Base-by-base conservation (phyloP, 2,888 invertebrate species). In the Drosophila recens region DNA sequence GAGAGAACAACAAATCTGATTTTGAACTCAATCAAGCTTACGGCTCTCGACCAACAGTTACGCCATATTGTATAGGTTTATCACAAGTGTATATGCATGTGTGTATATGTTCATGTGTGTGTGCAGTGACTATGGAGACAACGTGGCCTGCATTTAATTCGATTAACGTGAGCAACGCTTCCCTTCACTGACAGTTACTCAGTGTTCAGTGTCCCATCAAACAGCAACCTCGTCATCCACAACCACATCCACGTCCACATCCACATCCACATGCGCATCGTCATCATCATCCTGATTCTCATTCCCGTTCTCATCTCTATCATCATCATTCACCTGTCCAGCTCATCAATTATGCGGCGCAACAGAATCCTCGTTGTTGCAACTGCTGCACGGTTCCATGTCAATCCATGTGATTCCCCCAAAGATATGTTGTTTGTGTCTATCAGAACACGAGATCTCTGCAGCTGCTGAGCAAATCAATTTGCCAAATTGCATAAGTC, bases 11-110 rank as follows among this genome's bases (percentile, higher is more conserved):
- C 80, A 79, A 80, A 80, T 80, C 80, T 69, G 79, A 76, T 80
- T 80, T 76, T 74, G 62, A 80, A 76, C 80, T 80, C 77, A 80
- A 80, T 80, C 79, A 79, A 73, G 73, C 73, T 66, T 72, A 49
- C 45, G 53, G 52, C 71, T 68, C 48, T 52, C 49, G 54, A 49
- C 68, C 74, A 80, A 75, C 80, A 38, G 62, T 67, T 62, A 67
- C 79, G 67, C 79, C 77, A 77, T 74, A 74, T 74, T 79, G 79
- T 70, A 30, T 48, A 48, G 46, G 23, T 42, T 51, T 23, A 52
- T 20, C 63, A 63, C 23, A 34, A 30, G 40, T 15, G 17, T 62
- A n/a, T 58, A 43, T 34, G n/a, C 10, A 40, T 40, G 10, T 30
- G n/a, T 42, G 8, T 42, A 10, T 17, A 11, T 13, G 9, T 27